Evolutionary conservation across 2,888 invertebrate species (phyloP).

Genomic region (Meandrusa payeni): DNA sequence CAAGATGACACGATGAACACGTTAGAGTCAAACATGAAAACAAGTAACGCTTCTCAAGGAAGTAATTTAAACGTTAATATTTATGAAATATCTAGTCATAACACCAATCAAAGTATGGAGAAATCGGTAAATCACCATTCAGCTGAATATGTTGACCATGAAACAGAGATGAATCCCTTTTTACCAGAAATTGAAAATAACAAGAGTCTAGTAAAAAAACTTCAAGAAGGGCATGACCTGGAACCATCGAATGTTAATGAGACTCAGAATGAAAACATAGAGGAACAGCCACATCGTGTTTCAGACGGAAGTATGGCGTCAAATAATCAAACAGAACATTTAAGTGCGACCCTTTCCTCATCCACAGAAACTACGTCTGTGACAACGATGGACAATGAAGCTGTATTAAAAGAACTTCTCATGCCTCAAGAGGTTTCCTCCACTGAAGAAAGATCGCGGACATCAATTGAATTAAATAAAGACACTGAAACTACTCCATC

Average conservation of each 20-base stretch:
- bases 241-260: constrained; percentile 63
- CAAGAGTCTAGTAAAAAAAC: constrained; percentile 79
- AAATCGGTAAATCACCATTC: constrained; percentile 48
- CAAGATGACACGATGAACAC: constrained; percentile 17
- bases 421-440: constrained; percentile 34
- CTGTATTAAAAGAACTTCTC: constrained; percentile 38
- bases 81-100: constrained; percentile 64
- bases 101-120: constrained; percentile 42
- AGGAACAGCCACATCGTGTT: constrained; percentile 43
- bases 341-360: constrained; percentile 27
- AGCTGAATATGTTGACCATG: constrained; percentile 62
- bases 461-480: constrained; percentile 26
- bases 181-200: constrained; percentile 84
- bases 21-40: constrained; percentile 4
- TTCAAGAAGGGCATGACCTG: constrained; percentile 79
- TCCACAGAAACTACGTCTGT: constrained; percentile 27
- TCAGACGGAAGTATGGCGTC: constrained; percentile 28
- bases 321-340: constrained; percentile 23
- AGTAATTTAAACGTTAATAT: constrained; percentile 68
- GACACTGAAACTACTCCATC: constrained; percentile 28
- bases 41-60: constrained; percentile 43
- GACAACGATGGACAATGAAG: constrained; percentile 34
- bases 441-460: constrained; percentile 31
- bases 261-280: constrained; percentile 65
- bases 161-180: constrained; percentile 84